Conservation (phyloP, 2,797 vertebrate species). For the Sternarchorhynchus goeldii region DNA sequence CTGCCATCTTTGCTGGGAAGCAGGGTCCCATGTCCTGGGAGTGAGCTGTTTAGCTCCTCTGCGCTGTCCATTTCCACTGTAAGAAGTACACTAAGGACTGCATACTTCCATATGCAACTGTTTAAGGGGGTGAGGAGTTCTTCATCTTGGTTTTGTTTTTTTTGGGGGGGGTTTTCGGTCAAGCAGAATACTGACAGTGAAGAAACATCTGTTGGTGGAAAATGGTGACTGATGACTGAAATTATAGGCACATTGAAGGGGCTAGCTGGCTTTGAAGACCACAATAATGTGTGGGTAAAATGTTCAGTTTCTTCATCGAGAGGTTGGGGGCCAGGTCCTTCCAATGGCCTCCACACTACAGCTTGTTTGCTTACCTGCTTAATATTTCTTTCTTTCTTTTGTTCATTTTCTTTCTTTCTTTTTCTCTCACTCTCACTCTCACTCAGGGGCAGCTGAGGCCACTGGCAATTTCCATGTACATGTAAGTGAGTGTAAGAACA, state of each 20-base stretch:
- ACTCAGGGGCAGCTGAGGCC: not conserved
- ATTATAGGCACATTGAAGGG: conserved; percentile 68
- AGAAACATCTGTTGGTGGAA: conserved; percentile 78
- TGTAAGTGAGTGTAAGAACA: not conserved
- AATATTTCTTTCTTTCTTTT: conserved; percentile 15
- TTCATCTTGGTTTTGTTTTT: conserved; percentile 11
- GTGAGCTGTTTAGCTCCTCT: conserved; percentile 13
- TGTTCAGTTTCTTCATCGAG: conserved; percentile 33
- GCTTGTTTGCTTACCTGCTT: not conserved
- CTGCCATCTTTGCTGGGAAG: conserved; percentile 12
- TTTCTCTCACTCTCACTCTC: conserved; percentile 1
- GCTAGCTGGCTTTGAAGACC: conserved; percentile 66
- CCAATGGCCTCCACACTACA: conserved; percentile 11
- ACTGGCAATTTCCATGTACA: not conserved
- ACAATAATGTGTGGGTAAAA: conserved; percentile 65
- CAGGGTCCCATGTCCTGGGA: conserved; percentile 12
- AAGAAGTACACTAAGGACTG: conserved; percentile 27
- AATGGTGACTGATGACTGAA: conserved; percentile 78
- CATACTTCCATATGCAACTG: conserved; percentile 66
- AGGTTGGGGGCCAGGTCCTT: not conserved
- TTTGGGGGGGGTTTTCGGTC: too few species aligned
- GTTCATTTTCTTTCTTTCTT: not conserved
- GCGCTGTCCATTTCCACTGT: conserved; percentile 44
- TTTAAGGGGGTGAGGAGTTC: conserved; percentile 60
- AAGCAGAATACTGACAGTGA: conserved; percentile 69